Base-by-base conservation (phyloP, 2,888 invertebrate genomes). In the Trisateles emortualis region DNA sequence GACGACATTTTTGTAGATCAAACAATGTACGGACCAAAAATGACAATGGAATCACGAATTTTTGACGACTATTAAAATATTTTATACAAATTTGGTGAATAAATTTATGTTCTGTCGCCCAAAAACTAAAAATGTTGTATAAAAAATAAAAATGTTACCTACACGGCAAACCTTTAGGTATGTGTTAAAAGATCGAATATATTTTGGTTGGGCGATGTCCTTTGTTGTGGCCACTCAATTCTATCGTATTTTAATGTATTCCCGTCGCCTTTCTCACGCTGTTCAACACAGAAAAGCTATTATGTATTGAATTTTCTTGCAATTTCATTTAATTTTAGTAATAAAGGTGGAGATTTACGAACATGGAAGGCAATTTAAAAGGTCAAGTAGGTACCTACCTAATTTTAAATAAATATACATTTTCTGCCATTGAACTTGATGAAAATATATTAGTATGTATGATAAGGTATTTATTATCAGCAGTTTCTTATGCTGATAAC, bases 381-480 rank as follows among this genome's bases (percentile, higher is more conserved):
- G 9, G 26, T 26, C 14, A 35, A 9, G 8, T 6, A 33, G 1
- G 1, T n/a, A n/a, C n/a, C n/a, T n/a, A n/a, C n/a, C 5, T 26
- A 5, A 16, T 3, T 24, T 17, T 13, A 19, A 35, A n/a, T n/a
- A 36, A 10, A 29, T 3, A 10, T 5, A 14, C 8, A 8, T 8
- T 8, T 47, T 38, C 4, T 43, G 52, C 4, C 67, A 63, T 60
- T 70, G 69, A 70, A 69, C 69, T 69, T 70, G 52, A 41, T 3
- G 40, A 30, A 46, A 16, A 14, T 16, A 19, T 40, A 14, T 46
- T 42, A 54, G 42, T 38, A 29, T 32, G 46, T 29, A 19, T 29
- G 53, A 62, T 65, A 58, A 40, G 41, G 46, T 22, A 11, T 17
- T 30, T 32, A 52, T 43, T 58, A 69, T 52, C 43, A 52, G 16